Evolutionary conservation across 2,797 vertebrate genomes (phyloP).

Genomic region (Onychomys torridus): DNA sequence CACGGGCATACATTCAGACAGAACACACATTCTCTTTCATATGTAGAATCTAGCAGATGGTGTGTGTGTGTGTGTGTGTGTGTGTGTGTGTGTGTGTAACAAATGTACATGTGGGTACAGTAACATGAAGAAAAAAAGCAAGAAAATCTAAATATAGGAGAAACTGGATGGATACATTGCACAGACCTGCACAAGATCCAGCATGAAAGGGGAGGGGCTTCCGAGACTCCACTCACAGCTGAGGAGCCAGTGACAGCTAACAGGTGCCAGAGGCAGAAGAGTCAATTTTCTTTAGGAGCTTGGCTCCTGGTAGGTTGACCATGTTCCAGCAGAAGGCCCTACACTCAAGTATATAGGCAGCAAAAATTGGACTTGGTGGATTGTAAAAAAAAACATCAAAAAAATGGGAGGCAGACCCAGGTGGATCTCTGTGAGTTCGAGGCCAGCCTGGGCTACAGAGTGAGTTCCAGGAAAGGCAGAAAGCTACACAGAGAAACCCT

Average conservation of each 20-base stretch:
- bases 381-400: not conserved
- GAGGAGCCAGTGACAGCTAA: not conserved
- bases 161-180: too few species aligned
- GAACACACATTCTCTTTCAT: not conserved
- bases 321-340: not conserved
- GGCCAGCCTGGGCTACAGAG: too few species aligned
- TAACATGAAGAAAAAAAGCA: not conserved
- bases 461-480: too few species aligned
- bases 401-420: too few species aligned
- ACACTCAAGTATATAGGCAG: not conserved
- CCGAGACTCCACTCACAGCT: not conserved
- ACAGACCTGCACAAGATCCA: not conserved
- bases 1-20: not conserved
- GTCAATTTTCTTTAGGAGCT: not conserved
- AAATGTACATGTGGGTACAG: not conserved
- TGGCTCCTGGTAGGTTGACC: not conserved
- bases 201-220: not conserved
- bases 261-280: not conserved
- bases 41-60: not conserved
- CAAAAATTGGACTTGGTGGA: too few species aligned
- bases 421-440: too few species aligned
- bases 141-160: not conserved
- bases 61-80: not conserved
- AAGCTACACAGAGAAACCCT: too few species aligned
- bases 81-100: not conserved